A percentile compares a stretch with the other conserved stretches of the same genome.
Evolutionary conservation across 2,113 vertebrate genomes (phyloP).

Genomic region (Erythrocercus mccallii): DNA sequence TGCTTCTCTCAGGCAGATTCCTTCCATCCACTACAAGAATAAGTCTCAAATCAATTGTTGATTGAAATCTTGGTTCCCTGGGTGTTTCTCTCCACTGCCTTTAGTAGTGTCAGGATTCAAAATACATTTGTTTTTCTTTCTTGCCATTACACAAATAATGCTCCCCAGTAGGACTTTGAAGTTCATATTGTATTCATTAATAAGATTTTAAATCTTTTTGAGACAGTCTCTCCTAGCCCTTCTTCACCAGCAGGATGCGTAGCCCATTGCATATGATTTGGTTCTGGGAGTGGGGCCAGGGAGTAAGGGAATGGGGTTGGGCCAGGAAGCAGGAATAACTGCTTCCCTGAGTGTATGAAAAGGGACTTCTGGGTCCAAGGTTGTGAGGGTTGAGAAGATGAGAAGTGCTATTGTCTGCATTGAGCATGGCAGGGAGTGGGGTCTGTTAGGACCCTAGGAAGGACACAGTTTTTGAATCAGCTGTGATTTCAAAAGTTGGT

Average conservation of each 20-base stretch:
- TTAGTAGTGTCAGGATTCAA: constrained; percentile 25
- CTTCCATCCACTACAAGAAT: constrained; percentile 41
- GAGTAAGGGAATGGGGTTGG: not conserved
- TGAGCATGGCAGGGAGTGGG: not conserved
- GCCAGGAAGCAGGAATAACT: not conserved
- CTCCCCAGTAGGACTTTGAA: constrained; percentile 55
- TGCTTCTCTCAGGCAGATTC: not conserved
- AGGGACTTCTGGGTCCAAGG: not conserved
- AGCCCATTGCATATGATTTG: constrained; percentile 25
- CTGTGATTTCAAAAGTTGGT: constrained; percentile 19
- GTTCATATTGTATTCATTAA: constrained; percentile 54
- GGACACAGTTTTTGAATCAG: not conserved
- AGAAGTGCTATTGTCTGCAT: not conserved
- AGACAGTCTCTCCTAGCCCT: constrained; percentile 12
- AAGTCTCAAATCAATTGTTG: constrained; percentile 28
- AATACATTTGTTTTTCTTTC: constrained; percentile 57
- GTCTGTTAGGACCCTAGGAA: not conserved
- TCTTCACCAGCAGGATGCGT: constrained; percentile 22
- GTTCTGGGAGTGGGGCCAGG: constrained; percentile 13
- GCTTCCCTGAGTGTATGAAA: not conserved
- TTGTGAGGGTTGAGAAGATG: not conserved
- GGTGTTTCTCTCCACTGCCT: not conserved
- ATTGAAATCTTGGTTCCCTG: constrained; percentile 30
- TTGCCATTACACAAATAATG: constrained; percentile 42
- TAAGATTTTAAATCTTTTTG: constrained; percentile 45